A percentile compares a stretch with the other conserved stretches of the same genome.
Conservation (phyloP, 2,113 vertebrate genomes). For the Microtus ochrogaster region DNA sequence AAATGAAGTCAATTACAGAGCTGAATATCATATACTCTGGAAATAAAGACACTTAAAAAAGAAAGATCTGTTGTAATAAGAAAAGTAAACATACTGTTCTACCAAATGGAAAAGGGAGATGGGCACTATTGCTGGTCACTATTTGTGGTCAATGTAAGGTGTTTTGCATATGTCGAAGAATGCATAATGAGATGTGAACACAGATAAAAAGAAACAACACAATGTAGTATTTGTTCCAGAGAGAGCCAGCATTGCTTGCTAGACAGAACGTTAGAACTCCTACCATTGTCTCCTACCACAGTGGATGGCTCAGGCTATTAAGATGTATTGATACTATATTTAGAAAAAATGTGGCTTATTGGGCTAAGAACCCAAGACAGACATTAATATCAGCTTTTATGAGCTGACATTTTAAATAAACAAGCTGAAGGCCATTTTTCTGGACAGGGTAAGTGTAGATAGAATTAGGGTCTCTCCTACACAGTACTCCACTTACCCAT, state of each 20-base stretch:
- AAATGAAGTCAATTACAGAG: slow-evolving; percentile 23
- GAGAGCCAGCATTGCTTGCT: neutral
- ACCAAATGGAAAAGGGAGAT: slow-evolving; percentile 19
- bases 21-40: neutral
- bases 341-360: slow-evolving; percentile 39
- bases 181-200: neutral
- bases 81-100: neutral
- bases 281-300: slow-evolving; percentile 10
- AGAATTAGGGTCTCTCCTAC: neutral
- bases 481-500: neutral
- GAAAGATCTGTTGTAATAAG: neutral
- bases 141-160: too few species aligned
- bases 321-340: slow-evolving; percentile 36
- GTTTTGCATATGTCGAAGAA: neutral
- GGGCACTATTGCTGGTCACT: neutral
- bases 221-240: neutral
- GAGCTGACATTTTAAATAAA: slow-evolving; percentile 54
- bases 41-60: neutral
- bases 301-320: slow-evolving; percentile 3
- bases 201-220: neutral
- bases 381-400: neutral
- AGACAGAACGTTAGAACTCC: neutral
- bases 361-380: neutral
- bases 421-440: slow-evolving; percentile 36
- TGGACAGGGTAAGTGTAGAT: slow-evolving; percentile 30